These are phyloP conservation scores for Drosophila ananassae DNA, from an alignment of 1,140 invertebrate genomes.

Conservation along the genomic window DNA sequence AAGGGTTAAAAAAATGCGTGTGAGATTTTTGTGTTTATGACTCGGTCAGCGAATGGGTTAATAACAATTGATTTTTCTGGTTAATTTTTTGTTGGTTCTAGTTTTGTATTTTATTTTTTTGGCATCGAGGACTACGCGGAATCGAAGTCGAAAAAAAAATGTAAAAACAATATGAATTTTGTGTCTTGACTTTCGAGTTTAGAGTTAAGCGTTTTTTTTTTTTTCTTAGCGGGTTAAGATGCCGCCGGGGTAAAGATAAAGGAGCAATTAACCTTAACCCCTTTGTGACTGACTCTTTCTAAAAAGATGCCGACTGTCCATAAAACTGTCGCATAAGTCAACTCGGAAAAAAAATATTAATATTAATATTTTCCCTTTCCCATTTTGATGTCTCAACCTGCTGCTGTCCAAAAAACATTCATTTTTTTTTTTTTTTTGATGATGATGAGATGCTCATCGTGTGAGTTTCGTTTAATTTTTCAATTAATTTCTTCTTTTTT, in stretches of 20 bases:
- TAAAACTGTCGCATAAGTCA: constrained; percentile 81
- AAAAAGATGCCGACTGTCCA: constrained; percentile 60
- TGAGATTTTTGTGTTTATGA: constrained; percentile 26
- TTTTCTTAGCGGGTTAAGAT: not conserved
- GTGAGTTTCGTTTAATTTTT: constrained; percentile 51
- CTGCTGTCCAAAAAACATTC: constrained; percentile 11
- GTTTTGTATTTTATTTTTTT: constrained; percentile 32
- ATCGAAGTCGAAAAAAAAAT: constrained; percentile 36
- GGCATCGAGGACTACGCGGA: constrained; percentile 53
- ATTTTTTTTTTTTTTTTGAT: not conserved
- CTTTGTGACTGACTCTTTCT: constrained; percentile 52
- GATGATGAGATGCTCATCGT: constrained; percentile 19
- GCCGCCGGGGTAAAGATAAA: constrained; percentile 67
- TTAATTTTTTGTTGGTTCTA: constrained; percentile 19
- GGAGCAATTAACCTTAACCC: constrained; percentile 78
- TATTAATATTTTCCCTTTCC: constrained; percentile 53
- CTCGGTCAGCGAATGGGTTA: constrained; percentile 56
- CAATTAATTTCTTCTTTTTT: constrained; percentile 47
- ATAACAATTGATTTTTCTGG: constrained; percentile 42
- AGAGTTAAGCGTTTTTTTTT: constrained; percentile 56
- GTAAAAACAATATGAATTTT: constrained; percentile 23
- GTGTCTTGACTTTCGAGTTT: constrained; percentile 40
- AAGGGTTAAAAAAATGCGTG: constrained; percentile 68
- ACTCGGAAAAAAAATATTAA: constrained; percentile 41
- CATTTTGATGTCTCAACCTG: constrained; percentile 50